A percentile compares a stretch with the other conserved stretches of the same genome.
phyloP scores from a whole-genome alignment of 2,888 invertebrate genomes.

The Gryllus longicercus region DNA sequence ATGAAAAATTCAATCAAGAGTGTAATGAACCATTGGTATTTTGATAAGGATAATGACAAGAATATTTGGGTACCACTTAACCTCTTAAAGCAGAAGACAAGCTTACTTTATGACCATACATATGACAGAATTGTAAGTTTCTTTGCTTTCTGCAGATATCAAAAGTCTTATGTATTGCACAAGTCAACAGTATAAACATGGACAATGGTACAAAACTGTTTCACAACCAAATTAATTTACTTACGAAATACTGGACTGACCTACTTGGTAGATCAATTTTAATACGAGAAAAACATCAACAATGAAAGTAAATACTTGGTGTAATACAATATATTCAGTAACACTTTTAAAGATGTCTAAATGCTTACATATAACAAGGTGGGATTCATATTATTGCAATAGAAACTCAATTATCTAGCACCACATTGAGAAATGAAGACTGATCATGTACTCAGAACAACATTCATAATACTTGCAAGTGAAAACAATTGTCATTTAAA shows the following conservation, averaged over 20 bases:
- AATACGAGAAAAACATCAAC: not conserved
- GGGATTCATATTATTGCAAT: conserved; percentile 11
- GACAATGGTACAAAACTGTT: conserved; percentile 8
- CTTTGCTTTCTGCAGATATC: not conserved
- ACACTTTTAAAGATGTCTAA: conserved; percentile 17
- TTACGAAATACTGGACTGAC: not conserved
- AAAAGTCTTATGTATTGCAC: not conserved
- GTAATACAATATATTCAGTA: conserved; percentile 17
- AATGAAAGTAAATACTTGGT: conserved; percentile 17
- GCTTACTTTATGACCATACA: not conserved
- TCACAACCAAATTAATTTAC: conserved; percentile 7
- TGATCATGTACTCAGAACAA: not conserved
- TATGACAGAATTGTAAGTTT: not conserved
- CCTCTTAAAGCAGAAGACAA: no score
- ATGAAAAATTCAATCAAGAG: not conserved
- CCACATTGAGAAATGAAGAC: conserved; percentile 17
- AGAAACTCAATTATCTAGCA: conserved; percentile 17
- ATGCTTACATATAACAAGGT: conserved; percentile 17
- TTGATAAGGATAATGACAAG: not conserved
- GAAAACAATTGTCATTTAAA: no score
- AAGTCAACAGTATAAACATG: not conserved
- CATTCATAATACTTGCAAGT: no score
- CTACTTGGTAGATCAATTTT: conserved; percentile 1
- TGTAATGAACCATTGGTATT: not conserved
- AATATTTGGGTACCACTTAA: not conserved